These are phyloP conservation scores for Actinostola sp. DNA, from an alignment of 92 coral and sea anemone species.

Conservation along the genomic window DNA sequence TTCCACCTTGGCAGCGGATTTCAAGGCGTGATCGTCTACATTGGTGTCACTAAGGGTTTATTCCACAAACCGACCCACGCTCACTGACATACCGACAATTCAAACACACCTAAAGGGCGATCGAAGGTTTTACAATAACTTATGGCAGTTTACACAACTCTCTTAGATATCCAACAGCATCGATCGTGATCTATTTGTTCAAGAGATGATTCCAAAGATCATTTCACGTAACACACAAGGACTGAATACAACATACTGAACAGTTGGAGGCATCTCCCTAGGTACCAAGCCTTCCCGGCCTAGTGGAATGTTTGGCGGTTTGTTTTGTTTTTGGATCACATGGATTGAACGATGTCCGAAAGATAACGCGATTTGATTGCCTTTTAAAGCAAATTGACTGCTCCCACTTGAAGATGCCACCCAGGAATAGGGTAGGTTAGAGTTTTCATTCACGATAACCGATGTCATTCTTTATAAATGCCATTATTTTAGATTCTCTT, in stretches of 20 bases:
- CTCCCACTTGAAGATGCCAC: conserved; percentile 9
- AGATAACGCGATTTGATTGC: neutral
- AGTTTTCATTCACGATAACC: neutral
- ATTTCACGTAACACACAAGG: neutral
- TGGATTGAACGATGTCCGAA: conserved; percentile 12
- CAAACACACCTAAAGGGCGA: conserved; percentile 10
- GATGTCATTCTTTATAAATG: neutral
- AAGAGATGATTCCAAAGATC: neutral
- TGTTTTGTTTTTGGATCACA: conserved; percentile 23
- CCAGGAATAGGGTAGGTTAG: conserved; percentile 21
- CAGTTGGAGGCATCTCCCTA: conserved; percentile 29
- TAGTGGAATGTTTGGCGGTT: conserved; percentile 37
- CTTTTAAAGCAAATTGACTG: conserved; percentile 7
- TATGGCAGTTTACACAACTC: neutral
- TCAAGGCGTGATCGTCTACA: conserved; percentile 40
- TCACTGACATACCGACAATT: conserved; percentile 22
- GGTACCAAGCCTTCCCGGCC: conserved; percentile 18
- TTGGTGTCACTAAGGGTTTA: conserved; percentile 3
- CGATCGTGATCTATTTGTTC: neutral
- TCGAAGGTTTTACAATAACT: neutral
- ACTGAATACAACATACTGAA: neutral
- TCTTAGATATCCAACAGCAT: neutral
- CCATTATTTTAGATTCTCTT: neutral
- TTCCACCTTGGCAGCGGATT: conserved; percentile 9
- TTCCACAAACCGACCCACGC: conserved; percentile 20